Evolutionary conservation across 1,140 invertebrate species (phyloP), one percentile per base, ranked within the genome.

Genomic region (Heliothis virescens): DNA sequence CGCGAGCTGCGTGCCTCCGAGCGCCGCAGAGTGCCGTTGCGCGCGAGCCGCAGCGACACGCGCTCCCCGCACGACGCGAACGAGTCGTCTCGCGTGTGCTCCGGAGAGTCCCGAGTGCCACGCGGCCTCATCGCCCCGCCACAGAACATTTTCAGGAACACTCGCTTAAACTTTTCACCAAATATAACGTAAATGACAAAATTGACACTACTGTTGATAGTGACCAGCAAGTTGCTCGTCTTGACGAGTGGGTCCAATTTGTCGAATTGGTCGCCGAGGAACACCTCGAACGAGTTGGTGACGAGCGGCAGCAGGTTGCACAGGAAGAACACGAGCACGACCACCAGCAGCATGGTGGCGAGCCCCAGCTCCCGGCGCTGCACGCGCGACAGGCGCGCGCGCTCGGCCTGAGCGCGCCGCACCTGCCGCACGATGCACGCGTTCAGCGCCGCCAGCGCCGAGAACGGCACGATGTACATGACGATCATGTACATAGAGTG

Each of bases 131-230:
- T 94, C 3, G 95, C 94, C 21, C 96, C 95, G 60, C 96, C 96
- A 92, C 98, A 99, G 94, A 99, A 99, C 87, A 98, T 96, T 86
- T 97, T 96, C 75, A 99, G 95, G 93, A 99, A 98, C 75, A 98
- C 96, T 53, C 97, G 96, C 87, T 99, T 98, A 94, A 99, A 99
- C 90, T 99, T 99, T 89, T 99, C 98, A 0, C 99, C 99, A 90
- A 99, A 99, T 52, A 99, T 98, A 79, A 99, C 98, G 94, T 99
- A 99, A 80, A 99, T 98, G 71, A 99, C 97, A 91, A 99, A 99
- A 92, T 99, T 99, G 50, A 99, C 98, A 84, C 98, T 99, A 85
- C 98, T 99, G 95, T 99, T 99, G 85, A 99, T 97, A 34, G 98
- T 99, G 12, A 99, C 98, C 41, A 99, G 95, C n/a, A 99, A 96